These are phyloP conservation scores for Orchestes rusci DNA, from an alignment of 2,888 invertebrate genomes.

Conservation along the genomic window DNA sequence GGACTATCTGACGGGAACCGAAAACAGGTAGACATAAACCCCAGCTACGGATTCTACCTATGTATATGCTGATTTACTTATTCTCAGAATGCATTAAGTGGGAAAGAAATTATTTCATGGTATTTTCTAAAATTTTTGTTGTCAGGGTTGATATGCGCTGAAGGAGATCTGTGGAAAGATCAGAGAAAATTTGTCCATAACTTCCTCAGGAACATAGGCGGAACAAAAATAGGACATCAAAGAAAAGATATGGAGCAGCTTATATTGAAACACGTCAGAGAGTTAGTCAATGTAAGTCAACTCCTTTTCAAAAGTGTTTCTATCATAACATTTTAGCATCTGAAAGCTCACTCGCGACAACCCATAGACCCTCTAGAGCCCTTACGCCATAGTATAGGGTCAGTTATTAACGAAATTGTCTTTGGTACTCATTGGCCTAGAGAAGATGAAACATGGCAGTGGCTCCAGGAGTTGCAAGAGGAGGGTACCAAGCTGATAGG, in stretches of 20 bases:
- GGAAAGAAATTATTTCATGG: no score
- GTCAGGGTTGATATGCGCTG: conserved; percentile 78
- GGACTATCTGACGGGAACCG: no score
- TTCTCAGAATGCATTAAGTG: no score
- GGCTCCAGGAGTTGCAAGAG: conserved; percentile 71
- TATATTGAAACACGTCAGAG: conserved; percentile 55
- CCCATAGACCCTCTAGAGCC: conserved; percentile 49
- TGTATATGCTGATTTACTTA: no score
- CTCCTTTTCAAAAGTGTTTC: background rate
- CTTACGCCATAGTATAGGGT: conserved; percentile 67
- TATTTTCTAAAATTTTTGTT: conserved; percentile 23
- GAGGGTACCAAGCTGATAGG: conserved; percentile 79
- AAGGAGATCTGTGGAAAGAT: conserved; percentile 75
- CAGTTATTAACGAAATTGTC: conserved; percentile 67
- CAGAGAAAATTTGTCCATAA: conserved; percentile 66
- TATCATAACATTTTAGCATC: background rate
- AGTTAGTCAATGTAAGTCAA: conserved; percentile 51
- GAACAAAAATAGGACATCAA: conserved; percentile 57
- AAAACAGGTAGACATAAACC: no score
- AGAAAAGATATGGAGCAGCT: conserved; percentile 56
- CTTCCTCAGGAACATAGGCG: conserved; percentile 69
- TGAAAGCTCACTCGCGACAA: background rate
- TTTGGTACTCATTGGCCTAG: conserved; percentile 66
- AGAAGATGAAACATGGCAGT: conserved; percentile 67
- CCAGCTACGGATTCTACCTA: no score